Percentiles rank a stretch among this genome's conserved stretches.
phyloP scores from a whole-genome alignment of 2,113 vertebrate species.

The Caracal caracal region DNA sequence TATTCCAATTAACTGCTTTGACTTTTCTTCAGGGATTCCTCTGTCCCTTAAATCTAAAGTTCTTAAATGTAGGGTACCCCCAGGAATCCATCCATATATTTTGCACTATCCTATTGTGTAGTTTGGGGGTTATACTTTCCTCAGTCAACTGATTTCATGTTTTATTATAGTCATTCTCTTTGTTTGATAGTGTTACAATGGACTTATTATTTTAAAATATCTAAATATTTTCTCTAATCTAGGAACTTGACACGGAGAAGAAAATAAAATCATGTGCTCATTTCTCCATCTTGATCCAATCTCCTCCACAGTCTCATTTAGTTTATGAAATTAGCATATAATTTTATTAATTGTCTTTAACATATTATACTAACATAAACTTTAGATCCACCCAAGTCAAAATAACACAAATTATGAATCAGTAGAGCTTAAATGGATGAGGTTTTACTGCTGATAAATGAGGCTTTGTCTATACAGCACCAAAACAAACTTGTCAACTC shows the following conservation, averaged over 20 bases:
- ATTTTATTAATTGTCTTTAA: slow-evolving; percentile 62
- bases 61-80: not conserved
- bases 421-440: slow-evolving; percentile 48
- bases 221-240: slow-evolving; percentile 45
- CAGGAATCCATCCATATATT: not conserved
- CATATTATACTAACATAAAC: slow-evolving; percentile 61
- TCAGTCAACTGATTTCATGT: slow-evolving; percentile 46
- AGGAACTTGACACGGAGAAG: not conserved
- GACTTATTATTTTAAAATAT: slow-evolving; percentile 40
- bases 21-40: not conserved
- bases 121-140: not conserved
- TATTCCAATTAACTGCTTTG: not conserved
- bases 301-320: not conserved
- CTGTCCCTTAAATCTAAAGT: not conserved
- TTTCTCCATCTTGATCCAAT: slow-evolving; percentile 48
- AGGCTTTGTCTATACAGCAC: slow-evolving; percentile 53
- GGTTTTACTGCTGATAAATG: slow-evolving; percentile 53
- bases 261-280: not conserved
- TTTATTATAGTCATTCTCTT: slow-evolving; percentile 11
- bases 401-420: slow-evolving; percentile 63
- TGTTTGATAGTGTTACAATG: slow-evolving; percentile 10
- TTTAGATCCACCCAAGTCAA: slow-evolving; percentile 52
- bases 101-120: not conserved
- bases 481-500: slow-evolving; percentile 60
- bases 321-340: slow-evolving; percentile 57